Percentiles rank a stretch among this genome's conserved stretches.
Conservation (phyloP, 2,797 vertebrate genomes). For the Ciconia nigra region DNA sequence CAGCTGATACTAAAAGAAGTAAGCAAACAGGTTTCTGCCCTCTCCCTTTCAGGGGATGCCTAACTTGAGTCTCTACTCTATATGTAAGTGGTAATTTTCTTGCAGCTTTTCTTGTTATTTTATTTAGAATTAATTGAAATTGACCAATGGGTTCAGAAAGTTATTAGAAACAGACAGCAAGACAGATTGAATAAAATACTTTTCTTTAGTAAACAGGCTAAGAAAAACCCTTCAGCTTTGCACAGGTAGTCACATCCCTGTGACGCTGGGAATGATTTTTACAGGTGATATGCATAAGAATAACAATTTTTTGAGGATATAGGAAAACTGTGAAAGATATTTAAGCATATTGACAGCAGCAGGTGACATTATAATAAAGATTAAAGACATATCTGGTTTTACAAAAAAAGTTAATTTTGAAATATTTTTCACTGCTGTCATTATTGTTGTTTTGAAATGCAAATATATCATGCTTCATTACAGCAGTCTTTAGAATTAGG, state of each 20-base stretch:
- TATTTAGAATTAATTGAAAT: background rate
- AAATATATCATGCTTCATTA: conserved; percentile 6
- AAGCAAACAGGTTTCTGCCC: background rate
- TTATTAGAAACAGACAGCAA: background rate
- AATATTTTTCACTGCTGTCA: conserved; percentile 17
- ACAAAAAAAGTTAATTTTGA: background rate
- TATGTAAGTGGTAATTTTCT: background rate
- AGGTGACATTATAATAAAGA: conserved; percentile 13
- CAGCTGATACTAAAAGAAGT: background rate
- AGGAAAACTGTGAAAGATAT: background rate
- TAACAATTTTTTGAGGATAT: background rate
- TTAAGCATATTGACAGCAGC: background rate
- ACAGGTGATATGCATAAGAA: background rate
- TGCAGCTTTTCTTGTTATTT: background rate
- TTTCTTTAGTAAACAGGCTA: background rate
- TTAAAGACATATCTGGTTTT: background rate
- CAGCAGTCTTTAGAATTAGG: background rate
- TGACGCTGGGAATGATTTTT: background rate
- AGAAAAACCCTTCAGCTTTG: background rate
- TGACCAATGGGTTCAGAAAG: background rate
- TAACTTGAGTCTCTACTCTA: background rate
- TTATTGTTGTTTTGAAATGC: conserved; percentile 29
- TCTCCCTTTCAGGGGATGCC: background rate
- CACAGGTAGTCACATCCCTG: background rate
- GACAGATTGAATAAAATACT: background rate